Evolutionary conservation across 2,113 vertebrate genomes (phyloP), one percentile per base, ranked within the genome.

Genomic region (Alligator sinensis): DNA sequence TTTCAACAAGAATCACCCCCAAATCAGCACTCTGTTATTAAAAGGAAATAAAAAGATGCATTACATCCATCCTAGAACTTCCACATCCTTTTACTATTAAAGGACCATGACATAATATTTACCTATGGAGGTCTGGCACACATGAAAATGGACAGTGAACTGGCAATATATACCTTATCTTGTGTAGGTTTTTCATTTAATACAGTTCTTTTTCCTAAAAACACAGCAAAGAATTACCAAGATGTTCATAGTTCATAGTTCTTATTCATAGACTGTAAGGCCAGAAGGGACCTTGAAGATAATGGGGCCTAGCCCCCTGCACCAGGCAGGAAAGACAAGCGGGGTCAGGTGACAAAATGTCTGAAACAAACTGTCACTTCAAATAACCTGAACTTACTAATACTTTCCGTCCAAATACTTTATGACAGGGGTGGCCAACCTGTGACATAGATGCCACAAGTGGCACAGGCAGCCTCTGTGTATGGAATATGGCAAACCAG

Each of bases 41-140:
- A 82, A 94, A n/a, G 55, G 18, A 87, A 90, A 93, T 92, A 88
- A 55, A 80, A 93, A 30, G 87, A 92, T 75, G 22, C 82, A 70
- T 16, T 2, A 22, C 60, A 79, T 92, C 91, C 64, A 19, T 85
- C 78, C 85, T 63, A 77, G 61, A 92, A 3, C 38, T 66, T 77
- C 92, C 70, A 89, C 78, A 76, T 16, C 27, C 64, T 82, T 80
- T 82, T 74, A 87, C 34, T 84, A 55, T 21, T 81, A n/a, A 75
- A 86, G 58, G 86, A 84, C 88, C 91, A 94, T 96, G 68, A 92
- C 88, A 77, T 94, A 80, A 91, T 88, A 70, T 11, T 72, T 54
- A 68, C 79, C 88, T 91, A 3, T 38, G 63, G 62, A 68, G 61
- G 84, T 94, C 68, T 84, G 66, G 62, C 92, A 55, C 81, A 77